Percentiles rank a stretch among this genome's conserved stretches.
phyloP scores from a whole-genome alignment of 2,888 invertebrate genomes.

The Eupithecia dodoneata region DNA sequence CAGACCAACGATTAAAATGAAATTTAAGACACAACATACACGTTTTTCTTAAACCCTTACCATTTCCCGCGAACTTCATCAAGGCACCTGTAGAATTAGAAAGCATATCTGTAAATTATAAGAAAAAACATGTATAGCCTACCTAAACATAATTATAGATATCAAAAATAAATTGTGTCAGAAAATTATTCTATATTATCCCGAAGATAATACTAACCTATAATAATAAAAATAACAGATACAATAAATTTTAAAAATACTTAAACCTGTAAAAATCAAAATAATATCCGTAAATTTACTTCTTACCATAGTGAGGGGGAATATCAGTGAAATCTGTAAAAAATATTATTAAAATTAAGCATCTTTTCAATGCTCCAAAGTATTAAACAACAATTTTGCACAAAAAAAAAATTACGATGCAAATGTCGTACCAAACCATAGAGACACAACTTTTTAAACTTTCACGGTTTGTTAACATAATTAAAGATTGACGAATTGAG shows the following conservation, averaged over 20 bases:
- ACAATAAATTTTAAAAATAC: too few species aligned
- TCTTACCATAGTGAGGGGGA: constrained; percentile 38
- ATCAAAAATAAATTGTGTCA: too few species aligned
- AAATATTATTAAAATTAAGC: constrained; percentile 10
- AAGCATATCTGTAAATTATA: constrained; percentile 15
- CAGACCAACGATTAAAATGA: neutral
- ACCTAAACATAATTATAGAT: neutral
- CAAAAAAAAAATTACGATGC: neutral
- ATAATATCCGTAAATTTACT: constrained; percentile 7
- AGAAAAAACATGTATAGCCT: neutral
- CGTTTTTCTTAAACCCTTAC: constrained; percentile 47
- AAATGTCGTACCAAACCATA: too few species aligned
- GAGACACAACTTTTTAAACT: too few species aligned
- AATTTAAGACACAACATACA: neutral
- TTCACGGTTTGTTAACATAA: too few species aligned
- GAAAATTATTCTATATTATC: too few species aligned
- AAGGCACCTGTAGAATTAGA: constrained; percentile 45
- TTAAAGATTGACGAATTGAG: too few species aligned
- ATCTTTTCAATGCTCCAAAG: neutral
- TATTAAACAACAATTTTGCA: neutral
- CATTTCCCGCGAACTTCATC: constrained; percentile 60
- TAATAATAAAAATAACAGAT: neutral
- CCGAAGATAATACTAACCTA: too few species aligned
- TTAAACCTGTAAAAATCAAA: neutral
- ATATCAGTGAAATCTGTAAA: constrained; percentile 44